Percentiles rank a stretch among this genome's conserved stretches.
Evolutionary conservation across 2,113 vertebrate species (phyloP).

Genomic region (Anas platyrhynchos): DNA sequence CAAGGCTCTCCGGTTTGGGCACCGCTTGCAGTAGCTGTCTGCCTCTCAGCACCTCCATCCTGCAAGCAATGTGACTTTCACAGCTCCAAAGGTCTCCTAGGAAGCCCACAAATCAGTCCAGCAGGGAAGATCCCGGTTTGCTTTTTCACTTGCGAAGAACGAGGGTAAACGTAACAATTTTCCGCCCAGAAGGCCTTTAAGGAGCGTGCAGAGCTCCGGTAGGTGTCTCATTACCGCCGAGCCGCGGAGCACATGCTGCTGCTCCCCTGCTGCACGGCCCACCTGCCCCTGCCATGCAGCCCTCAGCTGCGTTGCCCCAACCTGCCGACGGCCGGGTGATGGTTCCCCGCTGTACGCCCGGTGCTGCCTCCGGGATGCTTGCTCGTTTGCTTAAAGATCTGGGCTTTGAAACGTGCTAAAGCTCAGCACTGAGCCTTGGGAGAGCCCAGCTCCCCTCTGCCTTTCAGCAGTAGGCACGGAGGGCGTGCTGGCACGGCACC

Average conservation of each 20-base stretch:
- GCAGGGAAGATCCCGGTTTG: not conserved
- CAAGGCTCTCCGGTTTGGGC: not conserved
- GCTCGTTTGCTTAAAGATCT: not conserved
- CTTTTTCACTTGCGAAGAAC: constrained; percentile 15
- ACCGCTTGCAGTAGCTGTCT: not conserved
- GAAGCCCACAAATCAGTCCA: not conserved
- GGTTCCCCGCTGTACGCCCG: constrained; percentile 25
- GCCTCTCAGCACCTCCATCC: constrained; percentile 18
- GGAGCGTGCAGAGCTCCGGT: constrained; percentile 55
- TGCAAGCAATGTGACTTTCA: not conserved
- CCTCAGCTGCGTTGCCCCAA: constrained; percentile 22
- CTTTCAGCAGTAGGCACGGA: not conserved
- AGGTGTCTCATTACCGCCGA: constrained; percentile 76
- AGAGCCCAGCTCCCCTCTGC: not conserved
- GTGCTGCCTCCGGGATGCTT: constrained; percentile 2
- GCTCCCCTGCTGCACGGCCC: constrained; percentile 70
- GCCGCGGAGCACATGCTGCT: constrained; percentile 8
- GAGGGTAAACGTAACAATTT: constrained; percentile 35
- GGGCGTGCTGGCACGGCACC: not conserved
- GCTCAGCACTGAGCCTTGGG: not conserved
- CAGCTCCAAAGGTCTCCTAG: constrained; percentile 26
- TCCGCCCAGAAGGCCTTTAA: constrained; percentile 46
- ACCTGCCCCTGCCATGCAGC: constrained; percentile 69
- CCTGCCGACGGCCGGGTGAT: constrained; percentile 56
- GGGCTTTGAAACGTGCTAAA: not conserved